phyloP scores from a whole-genome alignment of 2,888 invertebrate genomes.

The Drosophila rellima region DNA sequence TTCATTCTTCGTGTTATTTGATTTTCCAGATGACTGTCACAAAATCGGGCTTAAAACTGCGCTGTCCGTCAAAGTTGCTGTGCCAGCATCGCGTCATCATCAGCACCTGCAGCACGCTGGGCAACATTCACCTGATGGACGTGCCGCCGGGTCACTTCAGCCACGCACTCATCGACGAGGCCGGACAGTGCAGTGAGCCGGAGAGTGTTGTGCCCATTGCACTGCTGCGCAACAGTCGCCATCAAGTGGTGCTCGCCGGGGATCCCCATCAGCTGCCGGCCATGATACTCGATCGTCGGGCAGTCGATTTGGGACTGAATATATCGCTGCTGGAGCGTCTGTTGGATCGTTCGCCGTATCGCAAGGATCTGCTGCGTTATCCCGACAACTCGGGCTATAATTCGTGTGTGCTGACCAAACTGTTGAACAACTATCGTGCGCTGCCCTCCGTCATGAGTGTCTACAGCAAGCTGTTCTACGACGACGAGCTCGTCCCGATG shows the following conservation, averaged over 20 bases:
- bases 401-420: conserved; percentile 92
- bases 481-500: conserved; percentile 90
- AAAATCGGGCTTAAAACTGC: conserved; percentile 86
- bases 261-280: conserved; percentile 98
- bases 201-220: conserved; percentile 93
- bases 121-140: conserved; percentile 89
- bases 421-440: conserved; percentile 95
- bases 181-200: conserved; percentile 96
- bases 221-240: conserved; percentile 87
- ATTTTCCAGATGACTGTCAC: conserved; percentile 78
- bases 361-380: conserved; percentile 87
- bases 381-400: conserved; percentile 90
- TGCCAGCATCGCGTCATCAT: conserved; percentile 94
- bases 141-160: conserved; percentile 94
- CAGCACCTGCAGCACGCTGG: conserved; percentile 93
- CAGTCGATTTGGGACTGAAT: conserved; percentile 89
- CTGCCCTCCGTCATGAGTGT: conserved; percentile 91
- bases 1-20: too few relatives aligned
- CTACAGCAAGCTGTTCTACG: conserved; percentile 94
- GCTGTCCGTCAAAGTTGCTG: conserved; percentile 88
- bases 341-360: conserved; percentile 89
- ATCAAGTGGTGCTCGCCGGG: conserved; percentile 91
- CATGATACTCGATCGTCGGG: conserved; percentile 89
- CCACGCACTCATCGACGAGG: conserved; percentile 96
- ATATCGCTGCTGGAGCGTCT: conserved; percentile 91